Evolutionary conservation across 2,888 invertebrate species (phyloP), one percentile per base, ranked within the genome.

Genomic region (Trachelus troglodyta): DNA sequence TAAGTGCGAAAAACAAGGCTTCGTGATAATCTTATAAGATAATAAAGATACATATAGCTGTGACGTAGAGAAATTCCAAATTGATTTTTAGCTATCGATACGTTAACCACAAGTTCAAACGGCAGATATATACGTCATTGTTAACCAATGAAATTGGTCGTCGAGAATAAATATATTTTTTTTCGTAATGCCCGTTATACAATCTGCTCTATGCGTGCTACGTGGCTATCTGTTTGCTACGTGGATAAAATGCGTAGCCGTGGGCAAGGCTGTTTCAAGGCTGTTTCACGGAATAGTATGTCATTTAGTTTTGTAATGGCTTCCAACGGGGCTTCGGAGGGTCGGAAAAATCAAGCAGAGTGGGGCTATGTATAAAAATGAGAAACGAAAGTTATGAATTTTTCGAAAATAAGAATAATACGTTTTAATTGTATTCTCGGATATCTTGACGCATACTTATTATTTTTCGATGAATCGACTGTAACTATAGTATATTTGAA

Each of bases 231-330:
- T 56, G 23, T 56, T 2, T 56, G 56, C 23, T 56, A 56, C 56
- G 56, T 56, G 56, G 56, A 56, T 56, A 56, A 56, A 56, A 56
- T 56, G 56, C 56, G 23, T 56, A 79, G 85, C 87, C 87, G 84
- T 85, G 83, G 87, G 87, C 90, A 89, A 90, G 90, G 88, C 87
- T 89, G 87, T 86, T 80, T 85, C 90, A 90, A 90, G 89, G 90
- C 84, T 88, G 85, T 83, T 56, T 56, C 56, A 15, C 56, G 56
- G 56, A 56, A 56, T 56, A 56, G 56, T 56, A 9, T 56, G 23
- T 23, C 56, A 56, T 56, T 56, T 56, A 56, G 23, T 56, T 56
- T 56, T 56, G 56, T 56, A 56, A 56, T 56, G 23, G 56, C 56
- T 56, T 56, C 15, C 9, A 9, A 56, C 56, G 56, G 23, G 56